Percentiles rank a stretch among this genome's conserved stretches.
Conservation (phyloP, 2,113 vertebrate species). For the Tyto alba region DNA sequence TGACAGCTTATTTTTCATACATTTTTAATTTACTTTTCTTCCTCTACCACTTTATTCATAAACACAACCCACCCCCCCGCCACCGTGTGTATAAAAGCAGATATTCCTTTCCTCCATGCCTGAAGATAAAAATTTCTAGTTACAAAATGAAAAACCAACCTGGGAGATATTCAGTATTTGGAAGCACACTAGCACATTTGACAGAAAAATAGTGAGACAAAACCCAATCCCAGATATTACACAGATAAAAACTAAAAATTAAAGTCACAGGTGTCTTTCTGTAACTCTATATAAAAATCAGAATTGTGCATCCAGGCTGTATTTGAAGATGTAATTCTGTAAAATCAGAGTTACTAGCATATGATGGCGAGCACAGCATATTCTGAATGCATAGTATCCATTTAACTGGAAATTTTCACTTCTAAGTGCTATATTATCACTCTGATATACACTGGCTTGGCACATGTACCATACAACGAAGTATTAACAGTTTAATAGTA, state of each 20-base stretch:
- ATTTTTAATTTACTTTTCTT: not conserved
- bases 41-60: not conserved
- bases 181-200: not conserved
- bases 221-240: not conserved
- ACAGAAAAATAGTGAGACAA: not conserved
- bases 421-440: not conserved
- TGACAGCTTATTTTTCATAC: not conserved
- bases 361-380: not conserved
- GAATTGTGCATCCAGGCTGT: not conserved
- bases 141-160: not conserved
- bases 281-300: not conserved
- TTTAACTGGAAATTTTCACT: not conserved
- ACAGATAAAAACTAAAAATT: not conserved
- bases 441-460: not conserved
- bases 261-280: not conserved
- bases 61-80: not conserved
- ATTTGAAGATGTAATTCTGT: not conserved
- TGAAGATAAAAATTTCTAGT: not conserved
- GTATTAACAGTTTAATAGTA: not conserved
- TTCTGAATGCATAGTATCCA: not conserved
- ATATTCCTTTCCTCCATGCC: not conserved
- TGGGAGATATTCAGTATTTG: not conserved
- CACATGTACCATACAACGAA: not conserved
- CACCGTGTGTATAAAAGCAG: not conserved
- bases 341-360: not conserved